Evolutionary conservation across 1,140 invertebrate species (phyloP), one percentile per base, ranked within the genome.

Genomic region (Probaryconus sp.): DNA sequence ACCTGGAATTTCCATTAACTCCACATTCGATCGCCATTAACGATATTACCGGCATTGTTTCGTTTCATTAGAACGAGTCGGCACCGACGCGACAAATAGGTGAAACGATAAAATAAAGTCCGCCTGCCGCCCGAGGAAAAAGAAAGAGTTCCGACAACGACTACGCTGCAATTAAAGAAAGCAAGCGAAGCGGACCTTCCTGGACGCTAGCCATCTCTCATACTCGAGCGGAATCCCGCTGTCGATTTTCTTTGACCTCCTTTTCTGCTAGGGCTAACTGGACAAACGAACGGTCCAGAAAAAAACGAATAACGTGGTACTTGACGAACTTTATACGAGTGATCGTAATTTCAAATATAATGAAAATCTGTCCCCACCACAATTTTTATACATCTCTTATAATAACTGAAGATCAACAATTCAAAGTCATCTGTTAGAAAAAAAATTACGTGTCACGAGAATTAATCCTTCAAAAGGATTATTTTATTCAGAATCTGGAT

Each of bases 161-260:
- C 17, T 38, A 13, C 7, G 14, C 37, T 26, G 51, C 76, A 83
- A 83, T 83, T 83, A 82, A 83, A 83, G 79, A 71, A 55, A 70
- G 65, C 64, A 67, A 80, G 45, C 73, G 60, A 68, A 77, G 77
- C 72, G 47, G 16, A 77, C 51, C 64, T 75, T 77, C 53, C 71
- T 81, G 81, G 80, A 82, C 77, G 79, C 10, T 48, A 67, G 78
- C 79, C 78, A 78, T 80, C 65, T 71, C 33, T 72, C 24, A 48
- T 64, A 48, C 50, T 55, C 33, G 26, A 47, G 14, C 16, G 48
- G 43, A 60, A 74, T 38, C 40, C 11, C 33, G 38, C 31, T 45
- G 43, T 48, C 38, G 64, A 58, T 69, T 69, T 69, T 55, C 20
- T 53, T 35, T 30, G 51, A 37, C 58, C 68, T 58, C 51, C 53